Base-by-base conservation (phyloP, 2,888 invertebrate species). In the Drosophila neonasuta region DNA sequence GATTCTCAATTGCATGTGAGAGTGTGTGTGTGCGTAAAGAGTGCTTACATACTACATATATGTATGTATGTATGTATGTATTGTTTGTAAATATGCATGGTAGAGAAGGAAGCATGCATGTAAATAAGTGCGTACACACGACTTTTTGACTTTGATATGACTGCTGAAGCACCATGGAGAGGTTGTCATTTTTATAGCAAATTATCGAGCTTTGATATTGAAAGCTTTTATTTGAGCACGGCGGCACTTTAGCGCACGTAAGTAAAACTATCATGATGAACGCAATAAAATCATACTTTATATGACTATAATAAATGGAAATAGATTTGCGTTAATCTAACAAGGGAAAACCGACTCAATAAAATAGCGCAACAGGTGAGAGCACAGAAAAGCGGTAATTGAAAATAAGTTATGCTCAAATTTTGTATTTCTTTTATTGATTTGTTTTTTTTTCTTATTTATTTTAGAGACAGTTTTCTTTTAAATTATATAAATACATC, bases 1-100 rank as follows among this genome's bases (percentile, higher is more conserved):
- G 76, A 73, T 70, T 74, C 67, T 15, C 17, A 29, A 45, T 39
- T 24, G 39, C 39, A 41, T 32, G 32, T 8, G 1, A 11, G 34
- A 20, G n/a, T 41, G 17, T 51, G 34, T 30, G 42, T 24, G 48
- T 32, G 30, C 46, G 15, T 20, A 24, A 24, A 24, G 24, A 24
- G 11, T 42, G 32, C 41, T 2, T 46, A 24, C 24, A 24, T 6
- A 24, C 13, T 34, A 9, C 48, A 48, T 41, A 9, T 41, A 3
- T 60, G 15, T 15, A 17, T 49, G 29, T 36, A 36, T 64, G 29
- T 50, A 15, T 9, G 10, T n/a, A 13, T 24, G 15, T 42, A 20
- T 32, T 48, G 11, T 49, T 17, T 13, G 24, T 24, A n/a, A 41
- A 15, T 32, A 44, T 46, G 42, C 36, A 36, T 36, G 6, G 6